Base-by-base conservation (phyloP, 2,797 vertebrate species). In the Distichodus sexfasciatus region DNA sequence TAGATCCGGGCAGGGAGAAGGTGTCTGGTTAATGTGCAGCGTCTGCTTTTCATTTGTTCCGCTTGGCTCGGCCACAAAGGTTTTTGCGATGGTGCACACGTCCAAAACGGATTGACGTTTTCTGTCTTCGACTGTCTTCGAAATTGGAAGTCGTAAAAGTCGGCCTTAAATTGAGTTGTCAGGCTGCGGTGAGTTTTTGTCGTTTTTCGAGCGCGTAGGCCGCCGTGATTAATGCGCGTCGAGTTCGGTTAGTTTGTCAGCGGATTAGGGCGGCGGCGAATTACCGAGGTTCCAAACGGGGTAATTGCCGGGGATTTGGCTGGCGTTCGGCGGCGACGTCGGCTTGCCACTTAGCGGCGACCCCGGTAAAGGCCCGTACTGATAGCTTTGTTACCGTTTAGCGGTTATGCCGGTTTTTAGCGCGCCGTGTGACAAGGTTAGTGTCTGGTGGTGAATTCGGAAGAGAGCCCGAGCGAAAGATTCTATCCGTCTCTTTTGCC, bases 401-500 rank as follows among this genome's bases (percentile, higher is more conserved):
- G 33, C 43, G 36, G 17, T 40, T 65, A 26, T 47, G 31, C 55
- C 58, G 43, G 53, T 69, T 53, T 41, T n/a, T 14, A 33, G 61
- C 33, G 26, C 26, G n/a, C 1, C 9, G 31, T 64, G 23, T 51
- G 43, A 57, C 46, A 38, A 33, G 36, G 28, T 75, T 51, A 60
- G 28, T 44, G 44, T 69, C 38, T 51, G 29, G 21, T 57, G 46
- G 35, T 69, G 58, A 64, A 64, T 58, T 28, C 38, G 55, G 23
- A 44, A 35, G 29, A 76, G 36, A 46, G 53, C 44, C 54, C 23
- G 33, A 46, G 62, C 8, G 46, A 76, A 64, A 60, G 36, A 68
- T 69, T 74, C 62, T 67, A 41, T 83, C 75, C 80, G 84, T 87
- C 83, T 86, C 86, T 81, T 76, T 79, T 76, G 81, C 89, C 93